These are phyloP conservation scores for Aegypius monachus DNA, from an alignment of 2,113 vertebrate species.

Conservation along the genomic window DNA sequence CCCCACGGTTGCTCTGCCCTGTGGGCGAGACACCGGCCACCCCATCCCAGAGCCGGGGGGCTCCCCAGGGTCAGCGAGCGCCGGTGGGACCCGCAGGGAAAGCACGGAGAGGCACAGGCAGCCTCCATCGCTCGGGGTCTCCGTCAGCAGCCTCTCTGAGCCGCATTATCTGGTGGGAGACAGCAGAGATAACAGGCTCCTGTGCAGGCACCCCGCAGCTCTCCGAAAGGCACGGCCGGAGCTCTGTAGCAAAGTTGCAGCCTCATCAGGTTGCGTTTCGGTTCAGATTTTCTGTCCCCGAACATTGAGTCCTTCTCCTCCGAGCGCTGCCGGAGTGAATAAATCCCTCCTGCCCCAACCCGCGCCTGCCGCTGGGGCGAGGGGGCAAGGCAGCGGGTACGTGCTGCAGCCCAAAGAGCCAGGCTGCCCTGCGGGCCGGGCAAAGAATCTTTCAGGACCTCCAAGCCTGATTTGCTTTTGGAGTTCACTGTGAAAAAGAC, in stretches of 20 bases:
- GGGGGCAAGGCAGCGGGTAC: fast-evolving
- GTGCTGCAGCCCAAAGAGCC: background rate
- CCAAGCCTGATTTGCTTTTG: fast-evolving
- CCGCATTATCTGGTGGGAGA: fast-evolving
- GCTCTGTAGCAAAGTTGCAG: background rate
- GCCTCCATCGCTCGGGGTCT: background rate
- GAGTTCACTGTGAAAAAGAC: background rate
- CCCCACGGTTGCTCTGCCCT: background rate
- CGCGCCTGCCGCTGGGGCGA: fast-evolving
- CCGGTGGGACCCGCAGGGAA: background rate
- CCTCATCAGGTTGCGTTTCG: background rate
- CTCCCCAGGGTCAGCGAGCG: background rate
- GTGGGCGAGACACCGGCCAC: fast-evolving
- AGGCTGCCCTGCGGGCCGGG: background rate
- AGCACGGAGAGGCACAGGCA: background rate
- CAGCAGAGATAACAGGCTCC: background rate
- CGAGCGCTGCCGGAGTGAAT: fast-evolving
- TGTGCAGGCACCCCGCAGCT: background rate
- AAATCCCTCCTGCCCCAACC: background rate
- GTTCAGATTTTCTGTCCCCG: background rate
- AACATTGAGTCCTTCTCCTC: fast-evolving
- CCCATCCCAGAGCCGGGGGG: background rate
- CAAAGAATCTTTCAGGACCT: background rate
- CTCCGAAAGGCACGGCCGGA: fast-evolving
- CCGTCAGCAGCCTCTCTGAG: background rate